Base-by-base conservation (phyloP, 2,888 invertebrate species). In the Metallyticus violacea region DNA sequence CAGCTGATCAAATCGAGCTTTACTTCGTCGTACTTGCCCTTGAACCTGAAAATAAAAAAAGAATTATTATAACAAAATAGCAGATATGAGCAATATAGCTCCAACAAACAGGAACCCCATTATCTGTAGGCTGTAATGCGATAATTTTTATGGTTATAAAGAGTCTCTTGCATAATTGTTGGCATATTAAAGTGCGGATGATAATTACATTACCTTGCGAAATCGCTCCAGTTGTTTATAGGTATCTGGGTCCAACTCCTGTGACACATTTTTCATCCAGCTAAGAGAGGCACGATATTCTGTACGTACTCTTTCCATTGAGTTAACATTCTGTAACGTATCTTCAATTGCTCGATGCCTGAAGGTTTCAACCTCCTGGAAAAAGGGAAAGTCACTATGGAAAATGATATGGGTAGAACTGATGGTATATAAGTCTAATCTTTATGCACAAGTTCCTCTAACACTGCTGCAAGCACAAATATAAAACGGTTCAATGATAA, bases 221-320 rank as follows among this genome's bases (percentile, higher is more conserved):
- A 99, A 99, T 91, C 97, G 97, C 90, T 99, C 99, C 88, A 99
- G 93, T 86, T 99, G 99, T 90, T 97, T 97, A 87, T 97, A 97
- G 0, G 98, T 97, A 91, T 99, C 99, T 0, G 99, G 99, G 92
- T 99, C 99, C 76, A 99, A 93, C 91, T 99, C 97, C 88, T 96
- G 95, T 77, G 99, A 98, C 1, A 97, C 96, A 87, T 99, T 98
- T 92, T 99, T 99, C 99, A 99, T 99, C 99, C 99, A 99, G 89
- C 96, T 96, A n/a, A 97, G 92, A 0, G 97, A 96, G 0, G 97
- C 99, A 85, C 99, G 94, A 91, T 99, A 99, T 90, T 99, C 99
- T 6, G 98, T 98, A 88, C 99, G 94, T 5, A 97, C 95, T 91
- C 97, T 97, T 92, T 99, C 99, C 98, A 99, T 99, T 83, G 96